These are phyloP conservation scores for Chloebia gouldiae DNA, from an alignment of 2,113 vertebrate species.

Conservation along the genomic window DNA sequence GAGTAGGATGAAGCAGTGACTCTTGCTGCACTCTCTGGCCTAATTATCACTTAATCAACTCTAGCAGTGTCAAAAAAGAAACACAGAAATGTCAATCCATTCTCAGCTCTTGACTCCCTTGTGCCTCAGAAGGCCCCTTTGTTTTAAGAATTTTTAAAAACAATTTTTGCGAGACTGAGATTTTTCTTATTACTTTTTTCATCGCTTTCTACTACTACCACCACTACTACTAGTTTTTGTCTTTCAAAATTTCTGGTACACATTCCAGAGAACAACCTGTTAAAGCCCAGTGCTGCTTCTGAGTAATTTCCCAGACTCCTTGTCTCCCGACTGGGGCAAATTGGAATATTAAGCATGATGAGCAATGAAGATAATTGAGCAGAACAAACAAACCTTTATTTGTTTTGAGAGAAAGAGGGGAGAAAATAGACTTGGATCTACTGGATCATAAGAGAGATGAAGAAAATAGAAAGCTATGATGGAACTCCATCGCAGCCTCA, in stretches of 20 bases:
- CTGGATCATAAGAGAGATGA: background rate
- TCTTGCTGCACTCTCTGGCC: background rate
- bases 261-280: background rate
- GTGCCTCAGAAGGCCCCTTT: background rate
- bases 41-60: conserved; percentile 52
- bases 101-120: background rate
- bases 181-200: background rate
- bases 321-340: background rate
- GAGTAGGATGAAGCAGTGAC: background rate
- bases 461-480: background rate
- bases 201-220: background rate
- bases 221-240: background rate
- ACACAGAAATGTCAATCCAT: conserved; percentile 2
- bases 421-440: background rate
- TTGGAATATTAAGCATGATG: background rate
- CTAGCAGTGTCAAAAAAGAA: conserved; percentile 36
- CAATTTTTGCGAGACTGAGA: background rate
- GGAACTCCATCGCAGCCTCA: background rate
- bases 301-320: background rate
- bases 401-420: background rate
- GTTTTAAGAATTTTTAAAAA: background rate
- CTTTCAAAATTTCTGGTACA: background rate
- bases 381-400: background rate
- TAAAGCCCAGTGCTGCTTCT: background rate
- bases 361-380: background rate